Evolutionary conservation across 2,797 vertebrate genomes (phyloP).

Genomic region (Carduelis carduelis): DNA sequence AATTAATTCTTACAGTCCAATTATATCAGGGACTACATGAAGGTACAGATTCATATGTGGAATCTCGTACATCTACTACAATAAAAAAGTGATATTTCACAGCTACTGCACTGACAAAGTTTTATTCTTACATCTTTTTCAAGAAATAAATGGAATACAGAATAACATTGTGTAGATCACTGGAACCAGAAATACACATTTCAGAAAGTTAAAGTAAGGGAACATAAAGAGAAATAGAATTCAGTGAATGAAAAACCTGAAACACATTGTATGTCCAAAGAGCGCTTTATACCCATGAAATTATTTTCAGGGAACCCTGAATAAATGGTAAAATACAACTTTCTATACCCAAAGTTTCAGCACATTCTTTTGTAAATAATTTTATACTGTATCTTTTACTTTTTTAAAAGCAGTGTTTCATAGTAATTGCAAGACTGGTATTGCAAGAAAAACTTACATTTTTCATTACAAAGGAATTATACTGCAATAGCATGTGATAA

Average conservation of each 20-base stretch:
- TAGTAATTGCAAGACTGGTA: not conserved
- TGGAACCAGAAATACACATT: not conserved
- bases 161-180: not conserved
- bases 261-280: not conserved
- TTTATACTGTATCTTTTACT: not conserved
- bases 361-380: not conserved
- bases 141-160: not conserved
- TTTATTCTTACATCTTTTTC: not conserved
- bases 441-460: not conserved
- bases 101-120: not conserved
- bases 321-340: not conserved
- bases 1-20: not conserved
- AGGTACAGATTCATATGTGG: not conserved
- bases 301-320: not conserved
- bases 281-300: not conserved
- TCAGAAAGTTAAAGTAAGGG: not conserved
- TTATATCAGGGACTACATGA: not conserved
- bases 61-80: not conserved
- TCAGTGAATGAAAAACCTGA: not conserved
- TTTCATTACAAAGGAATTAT: not conserved
- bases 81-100: not conserved
- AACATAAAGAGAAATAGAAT: not conserved
- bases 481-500: not conserved
- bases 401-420: not conserved
- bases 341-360: not conserved